phyloP scores from a whole-genome alignment of 2,797 vertebrate species.

The Pantherophis alleghaniensis region DNA sequence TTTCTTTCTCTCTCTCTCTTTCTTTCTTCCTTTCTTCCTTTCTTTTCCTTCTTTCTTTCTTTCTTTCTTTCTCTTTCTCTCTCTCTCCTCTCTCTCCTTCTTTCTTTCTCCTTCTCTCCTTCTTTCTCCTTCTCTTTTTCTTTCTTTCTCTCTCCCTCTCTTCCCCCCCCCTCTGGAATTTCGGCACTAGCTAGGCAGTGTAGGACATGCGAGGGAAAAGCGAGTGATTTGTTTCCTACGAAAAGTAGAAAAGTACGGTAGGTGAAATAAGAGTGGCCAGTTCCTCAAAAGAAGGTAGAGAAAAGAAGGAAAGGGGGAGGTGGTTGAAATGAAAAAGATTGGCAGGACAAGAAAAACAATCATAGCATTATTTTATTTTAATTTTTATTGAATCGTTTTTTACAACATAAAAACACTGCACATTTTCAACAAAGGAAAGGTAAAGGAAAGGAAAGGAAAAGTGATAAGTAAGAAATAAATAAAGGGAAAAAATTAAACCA shows the following conservation, averaged over 20 bases:
- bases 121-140: too few species aligned
- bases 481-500: not conserved
- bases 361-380: not conserved
- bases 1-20: too few species aligned
- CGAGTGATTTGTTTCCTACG: not conserved
- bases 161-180: not conserved
- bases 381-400: not conserved
- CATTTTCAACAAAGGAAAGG: not conserved
- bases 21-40: too few species aligned
- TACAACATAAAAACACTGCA: not conserved
- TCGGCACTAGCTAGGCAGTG: not conserved
- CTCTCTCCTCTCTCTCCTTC: too few species aligned
- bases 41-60: too few species aligned
- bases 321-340: not conserved
- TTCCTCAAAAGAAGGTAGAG: not conserved
- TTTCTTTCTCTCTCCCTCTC: too few species aligned
- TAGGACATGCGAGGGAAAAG: not conserved
- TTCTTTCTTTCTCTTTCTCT: too few species aligned
- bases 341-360: not conserved
- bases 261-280: not conserved
- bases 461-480: not conserved
- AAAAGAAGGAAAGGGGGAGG: not conserved
- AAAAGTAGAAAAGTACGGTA: not conserved
- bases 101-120: too few species aligned
- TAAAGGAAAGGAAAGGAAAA: not conserved